Evolutionary conservation across 2,113 vertebrate species (phyloP), one percentile per base, ranked within the genome.

Genomic region (Patagioenas fasciata): DNA sequence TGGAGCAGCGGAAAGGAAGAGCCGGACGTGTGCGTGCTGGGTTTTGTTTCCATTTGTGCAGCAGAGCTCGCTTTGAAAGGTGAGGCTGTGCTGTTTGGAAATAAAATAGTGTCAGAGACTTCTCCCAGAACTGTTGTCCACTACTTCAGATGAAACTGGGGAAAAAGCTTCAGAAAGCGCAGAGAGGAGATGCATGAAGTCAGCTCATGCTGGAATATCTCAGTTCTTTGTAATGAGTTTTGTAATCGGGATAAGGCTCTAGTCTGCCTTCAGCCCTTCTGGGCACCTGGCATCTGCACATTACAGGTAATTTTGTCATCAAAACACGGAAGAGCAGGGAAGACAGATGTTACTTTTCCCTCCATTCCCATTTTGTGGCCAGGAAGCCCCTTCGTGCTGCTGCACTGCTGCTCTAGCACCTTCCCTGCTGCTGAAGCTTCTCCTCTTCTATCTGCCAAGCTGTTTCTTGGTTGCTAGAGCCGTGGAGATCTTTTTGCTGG

Each of bases 1-100:
- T 99, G 93, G 99, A 99, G 96, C 99, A 99, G 97, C 98, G 99
- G 87, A 99, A 99, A 44, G 99, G 99, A 2, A 97, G 99, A 66
- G 99, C 99, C 0, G 99, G 99, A 12, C 96, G 99, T 0, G 99
- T 99, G 4, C 97, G 98, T 1, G 97, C 99, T 14, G 99, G 99
- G 0, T 99, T 99, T 97, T 99, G 99, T 91, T 99, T 99, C 97
- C 98, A 98, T 83, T 97, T 99, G 61, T 99, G 99, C 89, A 99
- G 99, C 95, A 98, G 94, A 58, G 98, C 99, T 71, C 99, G 99
- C 9, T 99, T 99, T 80, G 98, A 99, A 8, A 98, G 97, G 99
- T 98, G 92, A 97, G 90, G 34, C 61, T 67, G 15, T 69, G 32
- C 14, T 61, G 61, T 69, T 26, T 31, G 74, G 53, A 40, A 40